phyloP scores from a whole-genome alignment of 2,888 invertebrate genomes.

The Agelastica alni region DNA sequence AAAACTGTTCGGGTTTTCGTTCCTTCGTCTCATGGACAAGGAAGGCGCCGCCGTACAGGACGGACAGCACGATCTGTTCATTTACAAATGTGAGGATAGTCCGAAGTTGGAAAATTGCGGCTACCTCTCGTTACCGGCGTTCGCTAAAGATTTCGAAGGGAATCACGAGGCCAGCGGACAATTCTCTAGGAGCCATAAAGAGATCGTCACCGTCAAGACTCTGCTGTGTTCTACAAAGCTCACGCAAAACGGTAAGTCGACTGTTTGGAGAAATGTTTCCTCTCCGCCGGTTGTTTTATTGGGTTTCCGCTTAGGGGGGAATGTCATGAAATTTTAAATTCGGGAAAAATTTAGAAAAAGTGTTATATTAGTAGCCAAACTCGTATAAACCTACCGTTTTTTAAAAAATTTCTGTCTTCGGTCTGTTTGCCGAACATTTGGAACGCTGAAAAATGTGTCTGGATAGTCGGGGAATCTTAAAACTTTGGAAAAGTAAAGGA shows the following conservation, averaged over 20 bases:
- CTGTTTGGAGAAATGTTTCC: too few species aligned
- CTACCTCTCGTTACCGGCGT: constrained; percentile 69
- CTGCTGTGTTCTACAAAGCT: constrained; percentile 93
- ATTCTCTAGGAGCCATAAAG: constrained; percentile 82
- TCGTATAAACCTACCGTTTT: too few species aligned
- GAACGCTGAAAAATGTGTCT: too few species aligned
- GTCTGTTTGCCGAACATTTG: too few species aligned
- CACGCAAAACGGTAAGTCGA: constrained; percentile 87
- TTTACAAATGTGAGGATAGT: constrained; percentile 91
- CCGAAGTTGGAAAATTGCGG: constrained; percentile 68
- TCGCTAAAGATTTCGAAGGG: constrained; percentile 66
- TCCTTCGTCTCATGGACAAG: constrained; percentile 86
- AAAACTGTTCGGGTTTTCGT: constrained; percentile 89
- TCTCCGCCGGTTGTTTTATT: too few species aligned
- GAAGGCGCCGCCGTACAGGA: constrained; percentile 89
- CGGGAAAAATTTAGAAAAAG: too few species aligned
- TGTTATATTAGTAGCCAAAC: too few species aligned
- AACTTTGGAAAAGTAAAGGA: too few species aligned
- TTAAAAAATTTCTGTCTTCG: too few species aligned
- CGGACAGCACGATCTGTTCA: constrained; percentile 84
- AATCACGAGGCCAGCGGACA: constrained; percentile 60
- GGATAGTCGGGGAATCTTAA: too few species aligned
- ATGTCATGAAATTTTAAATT: too few species aligned
- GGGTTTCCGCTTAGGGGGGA: too few species aligned
- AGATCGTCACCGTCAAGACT: constrained; percentile 80